Evolutionary conservation across 2,797 vertebrate genomes (phyloP).

Genomic region (Myotis pilosus): DNA sequence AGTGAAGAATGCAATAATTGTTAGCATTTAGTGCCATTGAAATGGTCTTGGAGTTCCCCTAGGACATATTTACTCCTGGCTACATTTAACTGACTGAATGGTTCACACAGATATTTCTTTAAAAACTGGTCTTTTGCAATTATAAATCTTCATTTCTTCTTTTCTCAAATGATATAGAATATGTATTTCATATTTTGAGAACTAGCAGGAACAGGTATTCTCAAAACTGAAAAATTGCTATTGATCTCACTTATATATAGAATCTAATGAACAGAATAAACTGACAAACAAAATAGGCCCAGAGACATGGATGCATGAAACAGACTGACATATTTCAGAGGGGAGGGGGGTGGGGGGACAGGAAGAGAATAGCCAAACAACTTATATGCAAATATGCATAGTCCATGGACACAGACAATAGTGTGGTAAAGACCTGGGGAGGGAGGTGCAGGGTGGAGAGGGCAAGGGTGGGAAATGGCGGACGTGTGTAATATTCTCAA

Average conservation of each 20-base stretch:
- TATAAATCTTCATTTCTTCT: not conserved
- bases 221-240: not conserved
- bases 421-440: no score
- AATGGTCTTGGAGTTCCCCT: not conserved
- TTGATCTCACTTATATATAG: no score
- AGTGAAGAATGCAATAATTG: not conserved
- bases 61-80: not conserved
- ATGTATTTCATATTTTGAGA: not conserved
- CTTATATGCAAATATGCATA: not conserved
- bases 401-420: not conserved
- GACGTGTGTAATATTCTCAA: not conserved
- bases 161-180: not conserved
- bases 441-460: no score
- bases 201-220: not conserved
- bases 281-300: no score
- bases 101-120: not conserved
- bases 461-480: no score
- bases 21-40: not conserved
- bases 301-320: no score
- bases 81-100: not conserved
- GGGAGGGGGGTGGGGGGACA: no score
- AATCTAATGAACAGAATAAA: no score
- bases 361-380: no score
- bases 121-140: not conserved
- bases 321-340: no score